phyloP scores from a whole-genome alignment of 2,888 invertebrate species.

The Tryphoninae sp. region DNA sequence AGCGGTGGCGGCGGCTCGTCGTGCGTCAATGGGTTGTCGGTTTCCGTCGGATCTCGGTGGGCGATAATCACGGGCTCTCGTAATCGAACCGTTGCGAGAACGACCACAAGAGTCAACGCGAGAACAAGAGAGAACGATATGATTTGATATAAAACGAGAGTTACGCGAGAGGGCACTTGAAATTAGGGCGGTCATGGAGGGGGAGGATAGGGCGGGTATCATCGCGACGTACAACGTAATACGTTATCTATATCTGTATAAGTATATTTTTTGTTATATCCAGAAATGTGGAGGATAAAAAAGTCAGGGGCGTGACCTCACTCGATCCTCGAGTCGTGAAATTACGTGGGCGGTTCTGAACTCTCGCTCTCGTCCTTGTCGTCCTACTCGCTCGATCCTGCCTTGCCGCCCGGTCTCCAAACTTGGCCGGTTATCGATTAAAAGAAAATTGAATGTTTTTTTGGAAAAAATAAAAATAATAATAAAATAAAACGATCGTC shows the following conservation, averaged over 20 bases:
- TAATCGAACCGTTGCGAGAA: conserved; percentile 58
- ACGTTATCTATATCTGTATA: conserved; percentile 5
- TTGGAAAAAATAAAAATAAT: not conserved
- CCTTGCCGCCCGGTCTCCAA: conserved; percentile 13
- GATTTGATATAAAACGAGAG: conserved; percentile 54
- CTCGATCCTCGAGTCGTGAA: conserved; percentile 61
- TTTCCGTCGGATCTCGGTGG: conserved; percentile 73
- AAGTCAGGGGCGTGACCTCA: conserved; percentile 63
- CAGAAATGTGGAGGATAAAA: conserved; percentile 59
- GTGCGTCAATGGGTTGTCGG: conserved; percentile 76
- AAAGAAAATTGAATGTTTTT: not conserved
- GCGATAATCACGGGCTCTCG: conserved; percentile 71
- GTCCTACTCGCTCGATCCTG: conserved; percentile 23
- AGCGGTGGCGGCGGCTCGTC: conserved; percentile 65
- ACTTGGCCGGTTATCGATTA: not conserved
- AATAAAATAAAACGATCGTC: too few species aligned
- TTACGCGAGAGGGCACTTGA: conserved; percentile 28
- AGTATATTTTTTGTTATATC: conserved; percentile 10
- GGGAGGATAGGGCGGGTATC: too few species aligned
- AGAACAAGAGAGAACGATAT: conserved; percentile 46
- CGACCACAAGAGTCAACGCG: conserved; percentile 30
- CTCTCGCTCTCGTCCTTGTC: conserved; percentile 46
- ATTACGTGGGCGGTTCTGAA: conserved; percentile 62
- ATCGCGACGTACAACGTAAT: not conserved
- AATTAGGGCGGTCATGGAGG: not conserved